Percentiles rank a stretch among this genome's conserved stretches.
phyloP scores from a whole-genome alignment of 2,113 vertebrate species.

The Prochilodus magdalenae region DNA sequence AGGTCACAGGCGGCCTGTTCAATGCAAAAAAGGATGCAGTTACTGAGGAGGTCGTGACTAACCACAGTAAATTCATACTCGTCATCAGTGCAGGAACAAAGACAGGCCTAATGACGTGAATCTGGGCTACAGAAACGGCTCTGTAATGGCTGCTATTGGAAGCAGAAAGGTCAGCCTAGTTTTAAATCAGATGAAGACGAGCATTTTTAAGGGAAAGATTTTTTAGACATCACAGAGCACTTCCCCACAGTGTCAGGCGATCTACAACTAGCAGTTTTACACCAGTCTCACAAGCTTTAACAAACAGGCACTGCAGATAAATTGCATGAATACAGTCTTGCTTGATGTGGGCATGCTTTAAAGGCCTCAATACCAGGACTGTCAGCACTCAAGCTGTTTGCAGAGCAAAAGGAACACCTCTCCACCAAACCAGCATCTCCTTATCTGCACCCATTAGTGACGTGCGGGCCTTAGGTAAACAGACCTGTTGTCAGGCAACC shows the following conservation, averaged over 20 bases:
- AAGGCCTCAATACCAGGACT: neutral
- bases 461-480: neutral
- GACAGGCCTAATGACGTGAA: neutral
- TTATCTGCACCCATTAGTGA: conserved; percentile 17
- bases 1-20: neutral
- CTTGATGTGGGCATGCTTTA: too few species aligned
- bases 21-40: neutral
- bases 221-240: too few species aligned
- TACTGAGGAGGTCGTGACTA: neutral
- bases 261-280: too few species aligned
- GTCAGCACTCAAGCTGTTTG: neutral
- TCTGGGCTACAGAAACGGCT: neutral
- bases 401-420: neutral
- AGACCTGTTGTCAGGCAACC: neutral
- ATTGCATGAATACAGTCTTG: too few species aligned
- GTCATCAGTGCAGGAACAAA: neutral
- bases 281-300: neutral
- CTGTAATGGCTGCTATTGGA: neutral
- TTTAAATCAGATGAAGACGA: too few species aligned
- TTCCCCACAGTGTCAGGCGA: too few species aligned
- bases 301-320: too few species aligned
- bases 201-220: too few species aligned
- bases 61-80: neutral
- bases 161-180: too few species aligned
- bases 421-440: neutral